Base-by-base conservation (phyloP, 1,140 invertebrate genomes). In the Drosophila obscura region DNA sequence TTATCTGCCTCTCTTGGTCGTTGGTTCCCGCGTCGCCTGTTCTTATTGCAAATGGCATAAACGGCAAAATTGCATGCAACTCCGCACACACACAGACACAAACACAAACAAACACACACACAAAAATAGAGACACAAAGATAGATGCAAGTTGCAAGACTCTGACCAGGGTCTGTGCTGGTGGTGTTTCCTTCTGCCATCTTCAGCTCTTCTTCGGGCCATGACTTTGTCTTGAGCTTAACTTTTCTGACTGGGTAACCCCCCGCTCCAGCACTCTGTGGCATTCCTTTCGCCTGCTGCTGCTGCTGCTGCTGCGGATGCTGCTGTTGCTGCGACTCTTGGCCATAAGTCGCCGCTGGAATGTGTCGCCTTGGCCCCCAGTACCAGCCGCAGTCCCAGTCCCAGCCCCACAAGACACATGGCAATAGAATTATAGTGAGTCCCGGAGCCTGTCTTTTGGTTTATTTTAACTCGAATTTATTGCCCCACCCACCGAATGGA, bases 391-490 rank as follows among this genome's bases (percentile, higher is more conserved):
- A 57, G 28, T 26, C 46, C 43, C 44, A 50, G 13, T 43, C 45
- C 49, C 24, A 19, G 24, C 31, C 8, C 28, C 35, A 16, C 68
- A 28, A 41, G 31, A 35, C 67, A 56, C 41, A 57, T 59, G 53
- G 61, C 72, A 88, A 76, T 73, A 79, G 82, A 81, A 85, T 87
- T 85, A 81, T 87, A 62, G 71, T 69, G 52, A 65, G 77, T 39
- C 11, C 68, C 66, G 45, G 46, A 2, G 16, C 8, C 44, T 51
- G 79, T 72, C 78, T 59, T 69, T 72, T 59, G 78, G 69, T 75
- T 82, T 88, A 67, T 77, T 79, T 68, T 77, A 77, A 80, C 79
- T 71, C 58, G 28, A 79, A 88, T 80, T 83, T 79, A 87, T 87
- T 74, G 35, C 35, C 11, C 35, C 35, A 0, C 26, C 26, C 26